These are phyloP conservation scores for Ciconia maguari DNA, from an alignment of 2,113 vertebrate genomes.

Conservation along the genomic window DNA sequence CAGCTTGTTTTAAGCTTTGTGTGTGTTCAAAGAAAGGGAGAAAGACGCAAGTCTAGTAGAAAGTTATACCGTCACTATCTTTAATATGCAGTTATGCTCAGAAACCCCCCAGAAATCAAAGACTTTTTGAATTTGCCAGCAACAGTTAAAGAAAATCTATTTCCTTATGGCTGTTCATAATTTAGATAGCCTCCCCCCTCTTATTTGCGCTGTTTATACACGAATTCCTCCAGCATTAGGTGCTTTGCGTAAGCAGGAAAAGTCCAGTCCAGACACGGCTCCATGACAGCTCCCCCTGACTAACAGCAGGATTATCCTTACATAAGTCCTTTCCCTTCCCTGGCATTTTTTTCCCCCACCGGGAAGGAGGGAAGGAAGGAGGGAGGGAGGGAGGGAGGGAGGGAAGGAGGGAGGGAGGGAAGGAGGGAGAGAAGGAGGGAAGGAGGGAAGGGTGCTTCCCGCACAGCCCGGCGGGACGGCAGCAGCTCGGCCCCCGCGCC, in stretches of 20 bases:
- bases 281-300: slow-evolving; percentile 12
- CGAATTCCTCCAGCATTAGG: slow-evolving; percentile 47
- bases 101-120: neutral
- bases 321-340: neutral
- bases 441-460: neutral
- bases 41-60: neutral
- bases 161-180: neutral
- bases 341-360: neutral
- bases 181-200: neutral
- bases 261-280: slow-evolving; percentile 6
- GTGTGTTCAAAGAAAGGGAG: neutral
- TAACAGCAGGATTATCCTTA: slow-evolving; percentile 13
- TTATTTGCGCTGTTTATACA: slow-evolving; percentile 14
- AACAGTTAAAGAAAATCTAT: neutral
- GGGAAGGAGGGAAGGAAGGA: neutral
- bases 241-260: slow-evolving; percentile 33
- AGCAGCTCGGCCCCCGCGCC: neutral
- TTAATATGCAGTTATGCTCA: neutral
- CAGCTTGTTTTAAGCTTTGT: neutral
- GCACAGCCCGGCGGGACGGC: neutral
- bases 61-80: neutral
- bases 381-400: no score
- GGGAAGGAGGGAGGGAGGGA: no score
- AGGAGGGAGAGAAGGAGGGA: no score
- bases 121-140: neutral